Base-by-base conservation (phyloP, 2,113 vertebrate species). In the Tympanuchus pallidicinctus region DNA sequence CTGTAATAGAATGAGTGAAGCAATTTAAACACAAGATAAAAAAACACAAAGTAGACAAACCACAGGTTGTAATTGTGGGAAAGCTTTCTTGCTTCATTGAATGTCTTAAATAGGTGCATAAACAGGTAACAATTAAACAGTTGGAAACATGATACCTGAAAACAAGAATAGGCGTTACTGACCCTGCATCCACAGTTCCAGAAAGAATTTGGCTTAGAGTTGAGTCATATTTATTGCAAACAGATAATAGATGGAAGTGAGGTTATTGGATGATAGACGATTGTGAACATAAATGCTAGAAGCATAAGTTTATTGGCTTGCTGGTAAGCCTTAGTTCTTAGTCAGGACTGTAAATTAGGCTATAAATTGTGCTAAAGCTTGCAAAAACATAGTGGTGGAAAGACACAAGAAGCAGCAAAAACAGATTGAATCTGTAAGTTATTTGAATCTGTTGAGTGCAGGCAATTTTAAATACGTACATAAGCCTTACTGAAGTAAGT, bases 121-220 rank as follows among this genome's bases (percentile, higher is more conserved):
- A 74, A 71, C 34, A 64, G 25, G n/a, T 28, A 22, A 11, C 28
- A 22, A 9, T 78, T 91, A 89, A 82, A 63, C 52, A 72, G 56
- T 36, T 72, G 86, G 22, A 11, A 82, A 10, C 2, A 1, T 65
- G 11, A 30, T 75, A 47, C 65, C 34, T 87, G 52, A 60, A 91
- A 82, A 48, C 59, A 76, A 72, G 66, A 89, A 75, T 65, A 75
- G 66, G 22, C 89, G 65, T 36, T 96, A 74, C 89, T 92, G 84
- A 89, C 30, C 34, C n/a, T 82, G 82, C 61, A 61, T 79, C 40
- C 65, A 30, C 66, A 36, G 65, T 42, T 69, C 21, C 1, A 3
- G 32, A 18, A 85, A 79, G 54, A 20, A 20, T 45, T 89, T 93
- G 74, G 63, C 66, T 3, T 12, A 48, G 54, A 85, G 32, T 89